phyloP scores from a whole-genome alignment of 2,113 vertebrate genomes.

The Callopanchax toddi region DNA sequence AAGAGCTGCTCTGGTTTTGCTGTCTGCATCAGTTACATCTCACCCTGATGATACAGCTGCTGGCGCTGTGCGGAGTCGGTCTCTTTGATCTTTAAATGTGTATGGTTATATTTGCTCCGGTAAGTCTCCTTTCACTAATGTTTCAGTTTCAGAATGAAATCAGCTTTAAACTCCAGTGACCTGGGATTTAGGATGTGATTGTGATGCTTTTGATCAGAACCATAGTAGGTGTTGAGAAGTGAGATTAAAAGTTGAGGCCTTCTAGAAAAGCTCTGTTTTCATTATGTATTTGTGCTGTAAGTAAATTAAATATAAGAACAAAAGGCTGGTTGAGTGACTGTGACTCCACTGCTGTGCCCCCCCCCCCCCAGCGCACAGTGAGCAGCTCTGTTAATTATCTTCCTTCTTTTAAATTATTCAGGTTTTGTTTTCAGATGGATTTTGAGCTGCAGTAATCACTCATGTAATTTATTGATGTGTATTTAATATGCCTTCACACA shows the following conservation, averaged over 20 bases:
- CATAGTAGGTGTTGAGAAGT: too few species aligned
- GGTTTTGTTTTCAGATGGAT: slow-evolving; percentile 59
- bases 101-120: slow-evolving; percentile 82
- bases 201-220: not conserved
- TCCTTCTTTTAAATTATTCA: slow-evolving; percentile 76
- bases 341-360: slow-evolving; percentile 50
- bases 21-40: slow-evolving; percentile 38
- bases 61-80: slow-evolving; percentile 28
- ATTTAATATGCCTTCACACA: slow-evolving; percentile 28
- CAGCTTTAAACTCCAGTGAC: too few species aligned
- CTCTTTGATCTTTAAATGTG: slow-evolving; percentile 78
- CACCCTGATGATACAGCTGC: slow-evolving; percentile 43
- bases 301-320: not conserved
- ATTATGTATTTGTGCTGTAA: too few species aligned
- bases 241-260: too few species aligned
- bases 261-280: too few species aligned
- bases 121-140: slow-evolving; percentile 50
- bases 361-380: slow-evolving; percentile 64
- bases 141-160: not conserved
- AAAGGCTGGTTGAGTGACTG: not conserved
- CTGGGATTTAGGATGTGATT: not conserved
- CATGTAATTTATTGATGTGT: slow-evolving; percentile 50
- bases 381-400: slow-evolving; percentile 62
- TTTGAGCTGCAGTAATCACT: slow-evolving; percentile 44
- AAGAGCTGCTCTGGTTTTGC: slow-evolving; percentile 21